Percentiles rank a stretch among this genome's conserved stretches.
These are phyloP conservation scores for Drosophila mimica DNA, from an alignment of 2,888 invertebrate species.

Conservation along the genomic window DNA sequence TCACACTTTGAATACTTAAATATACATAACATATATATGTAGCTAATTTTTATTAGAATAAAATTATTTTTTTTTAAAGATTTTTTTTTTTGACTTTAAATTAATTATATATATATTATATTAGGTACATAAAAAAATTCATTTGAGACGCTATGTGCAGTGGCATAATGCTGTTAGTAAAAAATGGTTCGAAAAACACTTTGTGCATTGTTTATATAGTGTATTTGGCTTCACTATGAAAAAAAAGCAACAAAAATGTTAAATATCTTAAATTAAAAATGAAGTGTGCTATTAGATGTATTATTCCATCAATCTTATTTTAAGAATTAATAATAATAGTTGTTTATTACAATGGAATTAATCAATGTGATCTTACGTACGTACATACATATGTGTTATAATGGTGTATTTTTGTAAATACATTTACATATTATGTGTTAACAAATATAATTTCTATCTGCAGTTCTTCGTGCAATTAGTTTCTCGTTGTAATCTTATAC, in stretches of 20 bases:
- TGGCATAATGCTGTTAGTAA: not conserved
- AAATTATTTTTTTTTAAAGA: not conserved
- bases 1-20: not conserved
- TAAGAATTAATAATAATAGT: not conserved
- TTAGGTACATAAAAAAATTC: not conserved
- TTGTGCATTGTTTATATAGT: not conserved
- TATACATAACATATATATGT: not conserved
- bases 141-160: not conserved
- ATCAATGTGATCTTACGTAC: slow-evolving; percentile 3
- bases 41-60: not conserved
- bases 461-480: not conserved
- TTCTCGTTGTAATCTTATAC: not conserved
- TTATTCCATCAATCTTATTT: slow-evolving; percentile 1
- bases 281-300: slow-evolving; percentile 2
- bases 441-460: slow-evolving; percentile 1
- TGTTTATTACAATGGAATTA: not conserved
- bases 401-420: not conserved
- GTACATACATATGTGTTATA: not conserved
- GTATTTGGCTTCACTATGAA: not conserved
- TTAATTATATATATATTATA: not conserved
- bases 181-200: not conserved
- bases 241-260: slow-evolving; percentile 1
- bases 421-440: slow-evolving; percentile 3
- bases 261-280: not conserved
- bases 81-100: not conserved